phyloP scores from a whole-genome alignment of 2,888 invertebrate genomes.

The Chrysodeixis includens region DNA sequence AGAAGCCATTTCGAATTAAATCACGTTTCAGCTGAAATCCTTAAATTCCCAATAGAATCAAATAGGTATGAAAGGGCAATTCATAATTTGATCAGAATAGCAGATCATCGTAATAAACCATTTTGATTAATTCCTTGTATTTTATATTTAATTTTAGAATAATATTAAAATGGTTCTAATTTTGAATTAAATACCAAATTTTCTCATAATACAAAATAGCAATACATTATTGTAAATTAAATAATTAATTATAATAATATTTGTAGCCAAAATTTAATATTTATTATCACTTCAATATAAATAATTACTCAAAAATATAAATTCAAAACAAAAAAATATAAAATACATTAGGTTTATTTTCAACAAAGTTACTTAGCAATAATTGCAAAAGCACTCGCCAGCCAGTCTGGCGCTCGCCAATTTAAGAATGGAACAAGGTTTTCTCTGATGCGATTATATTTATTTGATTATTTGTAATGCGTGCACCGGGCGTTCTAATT shows the following conservation, averaged over 20 bases:
- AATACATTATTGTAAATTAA: too few relatives aligned
- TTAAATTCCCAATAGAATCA: constrained; percentile 27
- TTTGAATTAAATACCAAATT: neutral
- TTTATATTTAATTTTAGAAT: neutral
- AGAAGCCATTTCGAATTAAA: constrained; percentile 31
- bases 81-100: neutral
- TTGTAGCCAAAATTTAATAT: neutral
- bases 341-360: neutral
- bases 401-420: neutral
- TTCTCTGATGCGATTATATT: constrained; percentile 4
- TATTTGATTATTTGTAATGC: constrained; percentile 5
- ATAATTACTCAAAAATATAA: neutral
- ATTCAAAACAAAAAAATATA: neutral
- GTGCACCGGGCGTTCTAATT: constrained; percentile 3
- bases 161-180: neutral
- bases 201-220: neutral
- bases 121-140: neutral
- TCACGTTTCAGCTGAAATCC: constrained; percentile 33
- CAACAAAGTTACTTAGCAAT: neutral
- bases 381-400: neutral
- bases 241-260: too few relatives aligned
- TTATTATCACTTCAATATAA: neutral
- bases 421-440: constrained; percentile 8
- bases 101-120: neutral
- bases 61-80: constrained; percentile 26